These are phyloP conservation scores for Pharmacophagus antenor DNA, from an alignment of 2,888 invertebrate genomes.

Conservation along the genomic window DNA sequence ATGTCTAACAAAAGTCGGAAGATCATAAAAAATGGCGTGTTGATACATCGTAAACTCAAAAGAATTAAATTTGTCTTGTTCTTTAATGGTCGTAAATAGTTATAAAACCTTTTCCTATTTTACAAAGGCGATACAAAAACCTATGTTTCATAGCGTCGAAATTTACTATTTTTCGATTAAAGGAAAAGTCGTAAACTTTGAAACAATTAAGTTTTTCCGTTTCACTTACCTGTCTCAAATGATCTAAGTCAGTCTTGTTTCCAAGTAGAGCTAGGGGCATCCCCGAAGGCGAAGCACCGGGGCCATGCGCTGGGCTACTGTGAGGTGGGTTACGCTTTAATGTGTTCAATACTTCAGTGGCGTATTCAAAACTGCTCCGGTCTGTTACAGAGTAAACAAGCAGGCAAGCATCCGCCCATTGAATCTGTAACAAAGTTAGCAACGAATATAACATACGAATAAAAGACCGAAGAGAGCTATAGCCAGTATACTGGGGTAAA, in stretches of 20 bases:
- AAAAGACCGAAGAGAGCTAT: no score
- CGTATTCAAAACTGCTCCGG: constrained; percentile 85
- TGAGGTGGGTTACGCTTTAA: constrained; percentile 80
- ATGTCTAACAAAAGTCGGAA: background rate
- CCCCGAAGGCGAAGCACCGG: constrained; percentile 69
- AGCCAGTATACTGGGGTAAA: no score
- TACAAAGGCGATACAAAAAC: no score
- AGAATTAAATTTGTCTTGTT: no score
- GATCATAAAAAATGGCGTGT: no score
- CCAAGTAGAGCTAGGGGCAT: constrained; percentile 85
- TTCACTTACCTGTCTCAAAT: constrained; percentile 84
- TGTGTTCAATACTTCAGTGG: constrained; percentile 82
- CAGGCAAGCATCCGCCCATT: constrained; percentile 90
- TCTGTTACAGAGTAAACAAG: constrained; percentile 90
- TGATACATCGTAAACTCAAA: no score
- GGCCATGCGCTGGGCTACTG: constrained; percentile 81
- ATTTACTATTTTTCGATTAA: background rate
- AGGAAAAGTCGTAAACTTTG: background rate
- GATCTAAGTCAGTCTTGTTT: constrained; percentile 90
- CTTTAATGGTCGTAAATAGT: no score
- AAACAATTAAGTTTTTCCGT: background rate
- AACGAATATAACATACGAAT: background rate
- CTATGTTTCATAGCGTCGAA: no score
- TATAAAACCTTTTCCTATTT: no score
- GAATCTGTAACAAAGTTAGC: constrained; percentile 73